Evolutionary conservation across 2,797 vertebrate species (phyloP), one percentile per base, ranked within the genome.

Genomic region (Pantherophis vulpinus): DNA sequence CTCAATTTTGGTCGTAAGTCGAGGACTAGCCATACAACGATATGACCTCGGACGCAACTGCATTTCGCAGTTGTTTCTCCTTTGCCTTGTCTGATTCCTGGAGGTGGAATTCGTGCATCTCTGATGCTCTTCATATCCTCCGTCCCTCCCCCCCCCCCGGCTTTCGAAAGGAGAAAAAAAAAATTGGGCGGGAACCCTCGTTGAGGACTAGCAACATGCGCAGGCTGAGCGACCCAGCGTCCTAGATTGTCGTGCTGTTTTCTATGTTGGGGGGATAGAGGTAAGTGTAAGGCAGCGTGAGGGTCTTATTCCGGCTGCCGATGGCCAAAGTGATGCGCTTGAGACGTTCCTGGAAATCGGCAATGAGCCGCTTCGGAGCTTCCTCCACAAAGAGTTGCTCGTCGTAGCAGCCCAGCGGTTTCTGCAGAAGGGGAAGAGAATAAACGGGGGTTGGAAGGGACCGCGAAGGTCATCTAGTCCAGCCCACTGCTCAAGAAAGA

Each of bases 231-330:
- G 6, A 16, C 6, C 11, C 60, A 2, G 18, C 4, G 2, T 3
- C 27, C 97, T 96, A 99, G 87, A 98, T 98, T 10, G 98, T 97
- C 12, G 98, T 97, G 51, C 98, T 98, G 96, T 98, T 98, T 94
- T 98, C 98, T 1, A 98, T 98, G 89, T 32, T 11, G 12, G 95
- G 92, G 0, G 98, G 98, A 25, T 96, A 95, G 42, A 98, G 96
- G 94, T 98, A 98, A 1, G 89, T 91, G 86, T 98, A 98, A 0
- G 98, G 97, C 47, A 98, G 63, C 7, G 95, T 92, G 51, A 98
- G 93, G 0, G 94, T 94, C 27, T 95, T 93, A 96, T 98, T 98
- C 25, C 98, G 96, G 56, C 97, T 94, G 9, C 95, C 93, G 91
- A 98, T 98, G 91, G 96, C 94, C 47, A 96, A 90, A 0, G 97